phyloP scores from a whole-genome alignment of 2,113 vertebrate genomes.

The Rhea americana region DNA sequence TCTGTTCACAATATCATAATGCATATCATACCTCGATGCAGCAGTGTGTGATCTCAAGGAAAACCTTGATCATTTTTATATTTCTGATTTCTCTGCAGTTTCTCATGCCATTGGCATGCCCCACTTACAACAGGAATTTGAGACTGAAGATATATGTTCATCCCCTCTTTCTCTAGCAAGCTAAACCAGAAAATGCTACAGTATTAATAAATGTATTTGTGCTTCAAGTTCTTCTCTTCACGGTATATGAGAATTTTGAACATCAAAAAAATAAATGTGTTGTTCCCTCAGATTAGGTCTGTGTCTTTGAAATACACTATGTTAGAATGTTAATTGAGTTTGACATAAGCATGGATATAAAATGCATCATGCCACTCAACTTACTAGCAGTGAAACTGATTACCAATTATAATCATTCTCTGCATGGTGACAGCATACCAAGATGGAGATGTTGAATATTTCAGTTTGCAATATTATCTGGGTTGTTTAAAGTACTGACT shows the following conservation, averaged over 20 bases:
- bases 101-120: neutral
- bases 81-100: constrained; percentile 26
- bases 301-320: constrained; percentile 74
- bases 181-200: constrained; percentile 13
- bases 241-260: constrained; percentile 61
- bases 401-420: constrained; percentile 85
- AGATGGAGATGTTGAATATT: constrained; percentile 86
- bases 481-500: constrained; percentile 85
- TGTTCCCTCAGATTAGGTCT: constrained; percentile 74
- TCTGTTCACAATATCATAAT: neutral
- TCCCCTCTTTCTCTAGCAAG: constrained; percentile 9
- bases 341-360: constrained; percentile 82
- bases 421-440: constrained; percentile 79
- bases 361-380: constrained; percentile 80
- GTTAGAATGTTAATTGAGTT: constrained; percentile 85
- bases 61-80: neutral
- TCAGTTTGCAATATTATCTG: constrained; percentile 83
- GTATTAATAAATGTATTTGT: constrained; percentile 54
- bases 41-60: neutral
- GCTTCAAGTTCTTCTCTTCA: constrained; percentile 47
- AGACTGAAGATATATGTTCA: neutral
- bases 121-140: neutral
- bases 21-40: neutral
- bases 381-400: constrained; percentile 82
- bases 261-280: constrained; percentile 69